Evolutionary conservation across 1,140 invertebrate genomes (phyloP), one percentile per base, ranked within the genome.

Genomic region (Platorchestia sp.): DNA sequence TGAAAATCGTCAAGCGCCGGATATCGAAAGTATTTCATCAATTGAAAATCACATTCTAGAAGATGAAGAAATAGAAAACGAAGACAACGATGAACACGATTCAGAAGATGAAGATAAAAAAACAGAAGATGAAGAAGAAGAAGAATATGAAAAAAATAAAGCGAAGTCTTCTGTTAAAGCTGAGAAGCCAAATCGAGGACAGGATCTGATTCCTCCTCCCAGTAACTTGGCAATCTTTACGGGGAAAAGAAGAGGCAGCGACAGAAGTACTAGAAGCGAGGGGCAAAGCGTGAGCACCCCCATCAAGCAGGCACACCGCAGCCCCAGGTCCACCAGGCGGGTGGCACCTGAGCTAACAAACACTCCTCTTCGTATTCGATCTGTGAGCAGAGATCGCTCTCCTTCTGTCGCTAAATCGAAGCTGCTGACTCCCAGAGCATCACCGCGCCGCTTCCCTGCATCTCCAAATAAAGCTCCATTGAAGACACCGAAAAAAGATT

Each of bases 81-180:
- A 95, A 44, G 5, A 95, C 10, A 27, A 44, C 36, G 44, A 36
- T 45, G 86, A 95, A 45, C 3, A 5, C 27, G 51, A 59, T 40
- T 10, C 6, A 40, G 41, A 40, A n/a, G 22, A 95, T 44, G 45
- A 86, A 36, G 59, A 95, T 6, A 22, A 41, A 27, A 51, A 59
- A 91, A 16, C 27, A 44, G 42, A 51, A 44, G 41, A 93, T 91
- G 86, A 53, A 95, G 53, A 59, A 40, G 95, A 45, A 91, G 86
- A 75, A 90, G 87, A 93, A 95, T 36, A 93, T 59, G 86, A 93
- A n/a, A 45, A 41, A 36, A 36, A 93, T 45, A 53, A 44, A 86
- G 53, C 44, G 42, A 75, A n/a, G 27, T 59, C 43, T 45, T 16
- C 51, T 41, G 44, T 42, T 14, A 43, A 51, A 95, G 42, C 7